Evolutionary conservation across 2,888 invertebrate genomes (phyloP).

Genomic region (Tyria jacobaeae): DNA sequence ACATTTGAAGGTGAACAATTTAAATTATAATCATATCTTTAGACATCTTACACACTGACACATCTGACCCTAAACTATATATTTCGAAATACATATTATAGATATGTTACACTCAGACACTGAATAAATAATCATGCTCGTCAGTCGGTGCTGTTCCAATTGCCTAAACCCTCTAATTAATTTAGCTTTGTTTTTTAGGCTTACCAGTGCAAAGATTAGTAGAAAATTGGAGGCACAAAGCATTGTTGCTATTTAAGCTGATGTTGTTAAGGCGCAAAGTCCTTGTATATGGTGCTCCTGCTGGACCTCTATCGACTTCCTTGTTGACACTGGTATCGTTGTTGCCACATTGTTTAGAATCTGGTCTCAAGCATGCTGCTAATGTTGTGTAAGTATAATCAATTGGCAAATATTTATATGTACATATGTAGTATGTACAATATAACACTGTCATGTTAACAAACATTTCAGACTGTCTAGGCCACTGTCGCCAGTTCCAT

Average conservation of each 20-base stretch:
- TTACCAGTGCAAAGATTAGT: constrained; percentile 93
- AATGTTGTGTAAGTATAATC: constrained; percentile 89
- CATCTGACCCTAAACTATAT: too few species aligned
- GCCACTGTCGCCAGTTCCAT: constrained; percentile 74
- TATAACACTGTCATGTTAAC: neutral
- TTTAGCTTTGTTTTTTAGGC: constrained; percentile 87
- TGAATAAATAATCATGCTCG: too few species aligned
- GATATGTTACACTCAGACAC: too few species aligned
- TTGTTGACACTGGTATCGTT: constrained; percentile 96
- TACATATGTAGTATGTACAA: neutral
- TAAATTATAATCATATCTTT: constrained; percentile 1
- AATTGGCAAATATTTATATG: neutral
- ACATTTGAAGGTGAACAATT: constrained; percentile 75
- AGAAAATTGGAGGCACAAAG: constrained; percentile 96
- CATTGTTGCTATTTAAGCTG: constrained; percentile 96
- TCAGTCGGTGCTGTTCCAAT: too few species aligned
- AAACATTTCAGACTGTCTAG: constrained; percentile 68
- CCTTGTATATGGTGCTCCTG: constrained; percentile 97
- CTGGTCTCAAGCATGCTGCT: constrained; percentile 93
- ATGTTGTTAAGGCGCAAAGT: constrained; percentile 95
- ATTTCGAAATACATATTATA: too few species aligned
- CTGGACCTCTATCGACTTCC: constrained; percentile 94
- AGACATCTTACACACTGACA: neutral
- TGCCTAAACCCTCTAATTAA: too few species aligned
- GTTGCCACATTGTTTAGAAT: constrained; percentile 95